Evolutionary conservation across 1,140 invertebrate genomes (phyloP).

Genomic region (Atopsyche davidsoni): DNA sequence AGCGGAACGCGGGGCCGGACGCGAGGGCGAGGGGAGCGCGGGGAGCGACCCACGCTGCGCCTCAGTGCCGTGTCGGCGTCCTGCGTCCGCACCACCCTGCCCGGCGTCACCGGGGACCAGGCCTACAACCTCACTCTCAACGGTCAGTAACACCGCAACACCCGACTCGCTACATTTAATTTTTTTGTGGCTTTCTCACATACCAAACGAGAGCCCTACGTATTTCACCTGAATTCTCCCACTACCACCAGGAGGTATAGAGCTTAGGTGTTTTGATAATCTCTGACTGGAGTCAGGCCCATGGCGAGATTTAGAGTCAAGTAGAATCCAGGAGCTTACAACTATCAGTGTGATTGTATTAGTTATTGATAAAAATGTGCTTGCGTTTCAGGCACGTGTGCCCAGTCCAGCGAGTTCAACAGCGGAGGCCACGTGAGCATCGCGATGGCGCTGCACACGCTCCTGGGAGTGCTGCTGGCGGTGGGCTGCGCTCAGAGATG

Average conservation of each 20-base stretch:
- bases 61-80: conserved; percentile 40
- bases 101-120: conserved; percentile 43
- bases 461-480: conserved; percentile 25
- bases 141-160: too few relatives aligned
- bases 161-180: neutral
- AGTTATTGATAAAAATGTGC: neutral
- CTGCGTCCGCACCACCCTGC: conserved; percentile 42
- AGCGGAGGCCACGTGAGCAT: conserved; percentile 28
- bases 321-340: neutral
- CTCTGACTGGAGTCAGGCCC: neutral
- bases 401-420: conserved; percentile 45
- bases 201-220: neutral
- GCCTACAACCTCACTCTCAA: conserved; percentile 50
- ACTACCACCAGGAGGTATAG: neutral
- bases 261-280: neutral
- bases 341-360: neutral
- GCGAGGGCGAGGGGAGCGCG: neutral
- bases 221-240: neutral
- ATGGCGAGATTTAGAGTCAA: neutral
- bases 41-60: conserved; percentile 37
- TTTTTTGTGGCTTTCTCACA: neutral
- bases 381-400: conserved; percentile 40
- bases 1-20: neutral
- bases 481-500: conserved; percentile 30
- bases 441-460: conserved; percentile 10